phyloP scores from a whole-genome alignment of 2,797 vertebrate species.

The Acrossocheilus wenchowensis region DNA sequence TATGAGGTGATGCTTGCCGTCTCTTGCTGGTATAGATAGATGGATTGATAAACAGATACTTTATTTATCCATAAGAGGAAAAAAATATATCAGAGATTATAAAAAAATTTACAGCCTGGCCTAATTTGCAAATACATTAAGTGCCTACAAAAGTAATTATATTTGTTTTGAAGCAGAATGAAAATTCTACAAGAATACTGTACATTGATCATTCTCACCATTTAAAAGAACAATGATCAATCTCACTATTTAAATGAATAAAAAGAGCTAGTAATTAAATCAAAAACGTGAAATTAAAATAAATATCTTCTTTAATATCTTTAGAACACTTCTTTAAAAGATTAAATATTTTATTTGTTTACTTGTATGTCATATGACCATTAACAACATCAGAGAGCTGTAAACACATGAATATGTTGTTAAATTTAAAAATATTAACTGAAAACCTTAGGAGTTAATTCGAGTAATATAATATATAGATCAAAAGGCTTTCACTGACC shows the following conservation, averaged over 20 bases:
- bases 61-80: background rate
- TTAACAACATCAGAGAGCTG: background rate
- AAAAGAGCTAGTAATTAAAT: too few relatives aligned
- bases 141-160: background rate
- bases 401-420: background rate
- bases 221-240: too few relatives aligned
- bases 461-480: too few relatives aligned
- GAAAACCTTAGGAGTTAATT: too few relatives aligned
- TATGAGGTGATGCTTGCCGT: background rate
- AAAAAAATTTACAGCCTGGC: background rate
- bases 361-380: background rate
- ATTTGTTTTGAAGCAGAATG: too few relatives aligned
- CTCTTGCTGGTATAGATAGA: background rate
- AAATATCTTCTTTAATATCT: too few relatives aligned
- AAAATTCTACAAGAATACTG: too few relatives aligned
- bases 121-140: background rate
- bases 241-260: too few relatives aligned
- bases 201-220: too few relatives aligned
- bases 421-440: too few relatives aligned
- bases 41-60: background rate
- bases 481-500: too few relatives aligned
- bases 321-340: background rate
- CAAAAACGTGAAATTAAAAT: too few relatives aligned
- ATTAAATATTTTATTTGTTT: background rate
- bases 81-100: background rate